A percentile compares a stretch with the other conserved stretches of the same genome.
Evolutionary conservation across 1,140 invertebrate genomes (phyloP).

Genomic region (Drosophila insularis): DNA sequence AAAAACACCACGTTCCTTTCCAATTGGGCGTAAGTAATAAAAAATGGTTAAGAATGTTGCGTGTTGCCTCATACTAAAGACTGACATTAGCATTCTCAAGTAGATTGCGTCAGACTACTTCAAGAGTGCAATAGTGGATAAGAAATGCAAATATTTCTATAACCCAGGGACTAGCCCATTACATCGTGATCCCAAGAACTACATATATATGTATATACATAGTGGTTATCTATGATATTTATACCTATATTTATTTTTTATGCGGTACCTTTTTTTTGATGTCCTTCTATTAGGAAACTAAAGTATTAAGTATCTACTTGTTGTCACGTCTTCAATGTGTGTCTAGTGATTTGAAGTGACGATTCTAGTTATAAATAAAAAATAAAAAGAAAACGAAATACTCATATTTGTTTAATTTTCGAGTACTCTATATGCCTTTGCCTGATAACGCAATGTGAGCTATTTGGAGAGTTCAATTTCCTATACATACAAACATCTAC

Average conservation of each 20-base stretch:
- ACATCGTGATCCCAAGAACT: too few relatives aligned
- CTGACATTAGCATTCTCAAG: slow-evolving; percentile 41
- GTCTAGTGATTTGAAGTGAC: slow-evolving; percentile 24
- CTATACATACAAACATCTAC: slow-evolving; percentile 9
- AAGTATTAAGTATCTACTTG: not conserved
- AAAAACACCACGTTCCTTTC: not conserved
- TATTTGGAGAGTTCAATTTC: slow-evolving; percentile 60
- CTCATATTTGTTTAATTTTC: slow-evolving; percentile 35
- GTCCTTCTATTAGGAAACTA: not conserved
- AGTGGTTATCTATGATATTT: not conserved
- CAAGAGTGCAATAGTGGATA: slow-evolving; percentile 6
- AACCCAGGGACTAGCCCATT: too few relatives aligned
- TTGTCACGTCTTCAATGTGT: slow-evolving; percentile 3
- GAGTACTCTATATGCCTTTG: slow-evolving; percentile 30
- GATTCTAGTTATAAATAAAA: slow-evolving; percentile 43
- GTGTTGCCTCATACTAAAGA: slow-evolving; percentile 31
- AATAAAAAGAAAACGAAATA: slow-evolving; percentile 1
- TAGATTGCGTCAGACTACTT: slow-evolving; percentile 40
- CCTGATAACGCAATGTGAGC: slow-evolving; percentile 26
- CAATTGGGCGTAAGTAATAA: slow-evolving; percentile 30
- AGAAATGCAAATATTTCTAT: not conserved
- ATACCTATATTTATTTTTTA: not conserved
- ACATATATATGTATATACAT: not conserved
- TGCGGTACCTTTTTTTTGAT: slow-evolving; percentile 9
- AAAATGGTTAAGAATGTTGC: slow-evolving; percentile 36